Evolutionary conservation across 2,888 invertebrate genomes (phyloP), one percentile per base, ranked within the genome.

Genomic region (Podotricha telesiphe): DNA sequence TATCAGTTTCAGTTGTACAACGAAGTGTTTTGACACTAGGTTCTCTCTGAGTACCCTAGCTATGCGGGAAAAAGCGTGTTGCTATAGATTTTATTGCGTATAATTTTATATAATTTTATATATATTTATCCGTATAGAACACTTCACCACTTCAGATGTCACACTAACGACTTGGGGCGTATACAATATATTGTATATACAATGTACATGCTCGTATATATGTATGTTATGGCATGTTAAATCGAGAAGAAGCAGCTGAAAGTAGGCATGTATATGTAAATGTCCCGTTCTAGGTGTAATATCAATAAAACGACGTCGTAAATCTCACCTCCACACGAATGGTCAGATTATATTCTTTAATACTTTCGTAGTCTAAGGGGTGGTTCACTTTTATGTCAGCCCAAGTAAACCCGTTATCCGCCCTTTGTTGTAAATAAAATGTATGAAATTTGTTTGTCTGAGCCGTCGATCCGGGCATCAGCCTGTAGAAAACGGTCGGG

Each of bases 351-450:
- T 98, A 98, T 86, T 98, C 98, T 93, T 97, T 97, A 87, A 98
- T 98, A 80, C 96, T 97, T 88, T 98, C 98, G 85, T 97, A 98
- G 93, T 98, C 98, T 82, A 98, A 92, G 34, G 98, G 98, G 94
- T 98, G 98, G 93, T 98, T 98, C 80, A 98, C 98, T 94, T 98
- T 98, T 88, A 98, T 97, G 86, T 98, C 98, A 8, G 98, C 98
- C 98, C 98, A 98, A 77, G 98, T 98, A 85, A 96, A 96, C 74
- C 97, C 97, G 86, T 97, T 97, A 83, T 98, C 98, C 76, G 96
- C 96, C 82, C 98, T 95, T 94, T 98, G 98, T 95, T 98, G 98
- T 78, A 98, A 95, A 91, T 98, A 98, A 92, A 98, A 98, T 73
- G 98, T 98, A 90, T 98, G 97, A 89, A 96, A 96, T 92, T 98